A percentile compares a stretch with the other conserved stretches of the same genome.
Evolutionary conservation across 2,888 invertebrate genomes (phyloP).

Genomic region (Eupithecia pulchellata): DNA sequence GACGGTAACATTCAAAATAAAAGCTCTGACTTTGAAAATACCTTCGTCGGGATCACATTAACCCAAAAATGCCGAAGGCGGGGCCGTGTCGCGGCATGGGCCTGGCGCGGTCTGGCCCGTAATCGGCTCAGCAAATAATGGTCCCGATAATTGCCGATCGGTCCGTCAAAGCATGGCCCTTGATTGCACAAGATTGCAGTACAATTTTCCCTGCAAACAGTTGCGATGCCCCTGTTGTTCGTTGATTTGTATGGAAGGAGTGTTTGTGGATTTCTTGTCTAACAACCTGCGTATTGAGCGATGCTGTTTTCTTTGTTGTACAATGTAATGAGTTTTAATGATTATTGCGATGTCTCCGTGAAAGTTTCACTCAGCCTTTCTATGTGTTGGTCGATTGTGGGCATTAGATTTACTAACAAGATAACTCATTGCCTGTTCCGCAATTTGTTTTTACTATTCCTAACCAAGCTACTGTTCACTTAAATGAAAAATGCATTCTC

Average conservation of each 20-base stretch:
- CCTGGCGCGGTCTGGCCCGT: constrained; percentile 18
- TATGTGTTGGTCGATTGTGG: not conserved
- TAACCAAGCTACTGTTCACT: not conserved
- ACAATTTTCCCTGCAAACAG: constrained; percentile 67
- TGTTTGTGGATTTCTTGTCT: constrained; percentile 38
- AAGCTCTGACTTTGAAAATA: constrained; percentile 26
- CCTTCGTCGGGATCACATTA: constrained; percentile 28
- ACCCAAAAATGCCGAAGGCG: constrained; percentile 34
- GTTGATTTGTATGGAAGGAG: constrained; percentile 40
- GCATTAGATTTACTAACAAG: too few relatives aligned
- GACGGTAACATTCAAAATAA: constrained; percentile 18
- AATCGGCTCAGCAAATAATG: constrained; percentile 58
- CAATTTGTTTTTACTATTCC: not conserved
- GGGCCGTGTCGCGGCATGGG: constrained; percentile 29
- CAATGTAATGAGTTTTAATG: not conserved
- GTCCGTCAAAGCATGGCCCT: constrained; percentile 52
- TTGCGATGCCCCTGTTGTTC: constrained; percentile 45
- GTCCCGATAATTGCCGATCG: constrained; percentile 63
- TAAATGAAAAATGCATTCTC: not conserved
- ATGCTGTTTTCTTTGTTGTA: constrained; percentile 22
- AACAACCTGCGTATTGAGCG: constrained; percentile 55
- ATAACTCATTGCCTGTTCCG: not conserved
- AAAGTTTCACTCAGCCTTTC: constrained; percentile 4
- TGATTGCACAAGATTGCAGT: constrained; percentile 72
- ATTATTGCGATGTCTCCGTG: constrained; percentile 5